Evolutionary conservation across 2,888 invertebrate genomes (phyloP), one percentile per base, ranked within the genome.

Genomic region (Masnerella sp.): DNA sequence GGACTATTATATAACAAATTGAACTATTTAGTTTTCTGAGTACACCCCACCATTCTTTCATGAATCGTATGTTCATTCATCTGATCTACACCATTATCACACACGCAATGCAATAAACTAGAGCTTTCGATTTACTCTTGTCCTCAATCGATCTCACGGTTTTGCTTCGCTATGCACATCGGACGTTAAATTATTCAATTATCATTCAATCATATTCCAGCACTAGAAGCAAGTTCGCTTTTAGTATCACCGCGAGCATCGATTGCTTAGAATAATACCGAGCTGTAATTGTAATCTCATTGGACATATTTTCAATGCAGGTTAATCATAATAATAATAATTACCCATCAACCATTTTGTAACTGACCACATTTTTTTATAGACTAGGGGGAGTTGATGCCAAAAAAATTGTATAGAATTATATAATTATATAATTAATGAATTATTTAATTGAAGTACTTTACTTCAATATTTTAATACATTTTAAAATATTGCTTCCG

Each of bases 121-220:
- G 62, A 75, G 47, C 67, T 72, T 74, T 67, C 56, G 61, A 45
- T 47, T 54, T 70, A 52, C 61, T 65, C 47, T 69, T 71, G 52
- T 68, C 45, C 69, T 74, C 17, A 74, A 74, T 70, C 54, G 59
- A 74, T 67, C 45, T 61, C 58, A 70, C 49, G 40, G 61, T 70
- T 62, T 71, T 71, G 67, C 71, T 81, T 81, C 78, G 82, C 83
- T 83, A 82, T 83, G 83, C 83, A 83, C 83, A 83, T 84, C 81
- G 79, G 79, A 80, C 77, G 77, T 56, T 59, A 49, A 65, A 70
- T 70, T 74, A 65, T 61, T 69, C 49, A 70, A 61, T 51, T 32
- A 58, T 65, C 45, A 61, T 70, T 70, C 56, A 56, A 70, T 70
- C 62, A 70, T 70, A 70, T 49, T 62, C 42, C 32, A 56, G 49